Conservation (phyloP, 2,797 vertebrate genomes). For the Gastrophryne carolinensis region DNA sequence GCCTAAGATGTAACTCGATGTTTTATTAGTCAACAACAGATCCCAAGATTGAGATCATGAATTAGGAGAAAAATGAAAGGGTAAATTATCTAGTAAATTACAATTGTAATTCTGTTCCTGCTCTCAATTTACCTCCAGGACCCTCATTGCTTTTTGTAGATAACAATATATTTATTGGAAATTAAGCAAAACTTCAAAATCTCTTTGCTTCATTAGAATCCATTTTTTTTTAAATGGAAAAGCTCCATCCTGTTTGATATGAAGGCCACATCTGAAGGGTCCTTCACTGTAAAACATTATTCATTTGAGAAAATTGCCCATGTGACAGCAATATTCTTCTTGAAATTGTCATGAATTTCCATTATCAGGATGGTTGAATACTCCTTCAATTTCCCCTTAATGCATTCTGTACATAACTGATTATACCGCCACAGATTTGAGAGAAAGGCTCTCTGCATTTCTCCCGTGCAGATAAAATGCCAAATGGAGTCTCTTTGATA, state of each 20-base stretch:
- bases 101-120: too few species aligned
- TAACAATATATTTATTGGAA: not conserved
- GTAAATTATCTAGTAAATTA: too few species aligned
- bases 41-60: too few species aligned
- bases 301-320: slow-evolving; percentile 23
- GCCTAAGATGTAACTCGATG: too few species aligned
- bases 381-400: slow-evolving; percentile 46
- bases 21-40: too few species aligned
- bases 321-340: slow-evolving; percentile 8
- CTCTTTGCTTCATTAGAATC: not conserved
- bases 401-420: slow-evolving; percentile 37
- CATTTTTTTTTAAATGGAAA: not conserved
- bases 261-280: not conserved
- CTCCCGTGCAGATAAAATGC: slow-evolving; percentile 6
- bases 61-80: too few species aligned
- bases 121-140: not conserved
- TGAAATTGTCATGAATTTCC: slow-evolving; percentile 51
- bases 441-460: not conserved
- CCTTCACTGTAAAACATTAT: slow-evolving; percentile 34
- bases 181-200: not conserved
- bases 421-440: slow-evolving; percentile 50
- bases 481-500: slow-evolving; percentile 20
- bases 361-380: slow-evolving; percentile 56
- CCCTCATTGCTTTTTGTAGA: not conserved
- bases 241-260: not conserved